Evolutionary conservation across 2,113 vertebrate species (phyloP), one percentile per base, ranked within the genome.

Genomic region (Melanerpes formicivorus): DNA sequence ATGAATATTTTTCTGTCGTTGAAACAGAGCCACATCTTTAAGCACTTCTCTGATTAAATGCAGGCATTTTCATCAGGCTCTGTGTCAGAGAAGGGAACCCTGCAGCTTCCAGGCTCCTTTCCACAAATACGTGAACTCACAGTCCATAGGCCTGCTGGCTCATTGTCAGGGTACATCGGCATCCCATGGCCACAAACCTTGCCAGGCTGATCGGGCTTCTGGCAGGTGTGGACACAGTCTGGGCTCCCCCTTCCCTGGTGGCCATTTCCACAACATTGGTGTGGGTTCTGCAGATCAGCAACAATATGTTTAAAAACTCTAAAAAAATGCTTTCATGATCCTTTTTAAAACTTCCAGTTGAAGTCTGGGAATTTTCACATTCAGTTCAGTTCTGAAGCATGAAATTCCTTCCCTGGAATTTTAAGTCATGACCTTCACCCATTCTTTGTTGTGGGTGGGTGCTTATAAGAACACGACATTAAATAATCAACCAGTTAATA

Each of bases 81-180:
- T 46, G 26, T 63, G 60, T 74, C 84, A 40, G 76, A 75, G 32
- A 66, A 80, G 8, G 60, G 54, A 93, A n/a, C 25, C 50, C 89
- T 85, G 82, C 62, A 78, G 73, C 82, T 93, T 78, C 65, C 65
- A 80, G 92, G 76, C 60, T 93, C 42, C 22, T 86, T 87, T 80
- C 85, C 73, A 74, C 5, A 1, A 37, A 46, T n/a, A 22, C 15
- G 30, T 60, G 73, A 91, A 60, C 50, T 18, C 3, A 0, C 56
- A 85, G 66, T 70, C 71, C 27, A 60, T 1, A 1, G 70, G 30
- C 19, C 55, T 72, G 18, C 84, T 70, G 59, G 52, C 42, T 95
- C 11, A 46, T 84, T 3, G 0, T 37, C 19, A 7, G 48, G 55
- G 19, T 54, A 9, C 0, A 0, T 9, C 3, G 2, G 19, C 10